phyloP scores from a whole-genome alignment of 1,140 invertebrate species.

The Drosophila serrata region DNA sequence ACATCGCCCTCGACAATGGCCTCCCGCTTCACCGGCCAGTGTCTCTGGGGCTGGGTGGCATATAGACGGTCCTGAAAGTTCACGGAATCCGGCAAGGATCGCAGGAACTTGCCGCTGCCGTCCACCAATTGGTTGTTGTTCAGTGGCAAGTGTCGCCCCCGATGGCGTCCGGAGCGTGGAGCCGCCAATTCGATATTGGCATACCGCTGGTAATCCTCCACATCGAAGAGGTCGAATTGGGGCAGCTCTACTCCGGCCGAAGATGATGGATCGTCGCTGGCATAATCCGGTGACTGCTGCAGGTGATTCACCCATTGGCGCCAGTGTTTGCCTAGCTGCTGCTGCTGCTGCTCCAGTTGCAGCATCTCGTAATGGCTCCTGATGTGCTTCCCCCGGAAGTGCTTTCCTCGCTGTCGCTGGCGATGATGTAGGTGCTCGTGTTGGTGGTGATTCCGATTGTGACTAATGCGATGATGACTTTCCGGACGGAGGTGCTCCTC shows the following conservation, averaged over 20 bases:
- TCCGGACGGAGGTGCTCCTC: constrained; percentile 3
- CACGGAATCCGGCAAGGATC: constrained; percentile 75
- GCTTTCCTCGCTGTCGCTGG: constrained; percentile 39
- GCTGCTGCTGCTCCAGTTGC: constrained; percentile 55
- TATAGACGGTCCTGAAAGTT: constrained; percentile 64
- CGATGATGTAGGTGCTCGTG: constrained; percentile 50
- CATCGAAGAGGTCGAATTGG: constrained; percentile 49
- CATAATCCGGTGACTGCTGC: constrained; percentile 39
- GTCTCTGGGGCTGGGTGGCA: constrained; percentile 63
- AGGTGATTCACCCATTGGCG: constrained; percentile 46
- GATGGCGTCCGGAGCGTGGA: constrained; percentile 75
- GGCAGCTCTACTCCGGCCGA: background rate
- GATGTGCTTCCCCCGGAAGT: constrained; percentile 24
- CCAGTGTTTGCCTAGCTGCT: constrained; percentile 67
- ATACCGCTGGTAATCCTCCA: constrained; percentile 68
- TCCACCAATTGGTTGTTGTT: constrained; percentile 47
- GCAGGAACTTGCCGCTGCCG: constrained; percentile 67
- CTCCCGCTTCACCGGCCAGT: constrained; percentile 95
- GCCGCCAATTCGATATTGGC: constrained; percentile 60
- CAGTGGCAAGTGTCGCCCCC: constrained; percentile 61
- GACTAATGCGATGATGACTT: constrained; percentile 22
- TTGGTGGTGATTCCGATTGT: constrained; percentile 27
- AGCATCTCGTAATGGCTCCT: constrained; percentile 61
- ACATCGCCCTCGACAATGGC: constrained; percentile 94
- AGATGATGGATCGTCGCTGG: constrained; percentile 49